These are phyloP conservation scores for Sebastes matsubarae DNA, from an alignment of 2,797 vertebrate genomes.

Conservation along the genomic window DNA sequence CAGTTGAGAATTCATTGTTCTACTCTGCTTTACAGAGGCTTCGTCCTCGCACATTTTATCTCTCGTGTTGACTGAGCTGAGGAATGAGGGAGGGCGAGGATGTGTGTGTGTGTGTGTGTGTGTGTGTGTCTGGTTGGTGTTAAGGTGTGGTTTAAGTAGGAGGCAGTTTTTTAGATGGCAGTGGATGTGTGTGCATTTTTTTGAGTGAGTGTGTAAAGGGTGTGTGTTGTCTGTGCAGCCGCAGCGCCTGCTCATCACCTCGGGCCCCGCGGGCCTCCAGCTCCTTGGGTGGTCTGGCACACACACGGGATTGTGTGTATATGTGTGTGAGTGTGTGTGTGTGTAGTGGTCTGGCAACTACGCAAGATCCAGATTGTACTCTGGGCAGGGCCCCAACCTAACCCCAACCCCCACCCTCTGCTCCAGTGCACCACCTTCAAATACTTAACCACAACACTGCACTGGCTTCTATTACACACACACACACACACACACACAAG, in stretches of 20 bases:
- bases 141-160: constrained; percentile 63
- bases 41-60: constrained; percentile 45
- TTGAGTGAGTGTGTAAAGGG: constrained; percentile 58
- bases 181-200: constrained; percentile 58
- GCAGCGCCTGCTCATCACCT: constrained; percentile 86
- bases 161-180: constrained; percentile 71
- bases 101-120: constrained; percentile 47
- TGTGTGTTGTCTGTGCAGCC: constrained; percentile 80
- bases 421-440: constrained; percentile 82
- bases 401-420: constrained; percentile 80
- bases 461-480: constrained; percentile 66
- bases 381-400: constrained; percentile 84
- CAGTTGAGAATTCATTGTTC: constrained; percentile 65
- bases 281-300: constrained; percentile 92
- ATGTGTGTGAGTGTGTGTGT: constrained; percentile 34
- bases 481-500: constrained; percentile 21
- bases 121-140: constrained; percentile 53
- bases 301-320: constrained; percentile 69
- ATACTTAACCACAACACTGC: constrained; percentile 76
- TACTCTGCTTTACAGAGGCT: constrained; percentile 37
- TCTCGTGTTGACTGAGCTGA: constrained; percentile 57
- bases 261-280: constrained; percentile 81
- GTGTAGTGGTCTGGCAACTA: constrained; percentile 87
- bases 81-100: constrained; percentile 58
- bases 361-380: constrained; percentile 85